Base-by-base conservation (phyloP, 2,888 invertebrate genomes). In the Serrognathus titanus region DNA sequence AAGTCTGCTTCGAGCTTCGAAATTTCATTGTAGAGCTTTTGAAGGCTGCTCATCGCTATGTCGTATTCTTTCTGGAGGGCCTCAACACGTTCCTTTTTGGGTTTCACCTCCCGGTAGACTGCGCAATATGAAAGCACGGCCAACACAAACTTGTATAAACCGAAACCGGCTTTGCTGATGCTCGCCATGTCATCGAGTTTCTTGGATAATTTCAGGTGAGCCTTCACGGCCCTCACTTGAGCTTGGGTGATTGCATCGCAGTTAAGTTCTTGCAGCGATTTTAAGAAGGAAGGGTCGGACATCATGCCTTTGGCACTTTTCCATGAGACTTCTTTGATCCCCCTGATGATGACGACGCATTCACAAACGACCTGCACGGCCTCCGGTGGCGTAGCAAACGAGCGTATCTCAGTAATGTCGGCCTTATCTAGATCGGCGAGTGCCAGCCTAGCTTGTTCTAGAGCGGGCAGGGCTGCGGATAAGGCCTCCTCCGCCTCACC, bases 341-440 rank as follows among this genome's bases (percentile, higher is more conserved):
- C 92, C 61, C 89, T 84, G 55, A 96, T 82, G 51, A 95, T 92
- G 0, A 89, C 91, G 13, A 96, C 88, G 71, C 94, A 94, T 74
- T 96, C 95, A 72, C 92, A 92, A 0, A 96, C 90, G 1, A 88
- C 60, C 80, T 94, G 94, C 24, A 95, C 94, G 10, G 92, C 87
- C 66, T 92, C 90, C 0, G 94, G 94, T 0, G 95, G 95, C 0
- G 93, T 94, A 7, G 93, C 91, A 71, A 95, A 94, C 0, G 94
- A 94, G 67, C 94, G 80, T 63, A 95, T 94, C 80, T 96, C 94
- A 16, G 94, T 94, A 65, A 96, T 94, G 69, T 95, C 95, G 1
- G 88, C 84, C 77, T 94, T 94, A 50, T 94, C 92, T 45, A 96
- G 79, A 63, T 93, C 91, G 0, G 87, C 83, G 0, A 96, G 80